Evolutionary conservation across 1,140 invertebrate species (phyloP).

Genomic region (Atta cephalotes): DNA sequence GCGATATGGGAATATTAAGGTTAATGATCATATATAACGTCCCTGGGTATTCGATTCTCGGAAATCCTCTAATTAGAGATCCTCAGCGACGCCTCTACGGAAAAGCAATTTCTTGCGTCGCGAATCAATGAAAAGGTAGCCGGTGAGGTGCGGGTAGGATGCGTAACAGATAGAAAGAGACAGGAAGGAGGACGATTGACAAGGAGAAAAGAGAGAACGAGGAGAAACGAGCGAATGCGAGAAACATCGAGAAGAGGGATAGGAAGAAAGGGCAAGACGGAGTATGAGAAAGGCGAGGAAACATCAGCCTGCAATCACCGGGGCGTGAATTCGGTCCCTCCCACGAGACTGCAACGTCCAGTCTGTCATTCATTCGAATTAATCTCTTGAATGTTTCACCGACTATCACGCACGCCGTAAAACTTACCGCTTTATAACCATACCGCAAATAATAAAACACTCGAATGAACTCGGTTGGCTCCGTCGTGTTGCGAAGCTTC

Average conservation of each 20-base stretch:
- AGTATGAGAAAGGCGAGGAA: conserved; percentile 54
- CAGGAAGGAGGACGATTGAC: neutral
- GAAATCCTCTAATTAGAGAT: conserved; percentile 69
- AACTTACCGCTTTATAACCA: conserved; percentile 66
- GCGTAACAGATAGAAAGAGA: conserved; percentile 44
- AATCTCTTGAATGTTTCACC: conserved; percentile 73
- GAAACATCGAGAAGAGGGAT: conserved; percentile 24
- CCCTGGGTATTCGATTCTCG: conserved; percentile 21
- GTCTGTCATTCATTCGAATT: conserved; percentile 75
- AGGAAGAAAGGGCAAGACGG: neutral
- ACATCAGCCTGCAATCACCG: conserved; percentile 69
- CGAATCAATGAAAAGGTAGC: conserved; percentile 46
- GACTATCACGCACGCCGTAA: conserved; percentile 61
- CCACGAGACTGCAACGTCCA: conserved; percentile 65
- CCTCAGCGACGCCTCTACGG: conserved; percentile 59
- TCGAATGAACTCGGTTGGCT: conserved; percentile 51
- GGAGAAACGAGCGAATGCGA: neutral
- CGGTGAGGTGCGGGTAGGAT: conserved; percentile 27
- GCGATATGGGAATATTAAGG: conserved; percentile 19
- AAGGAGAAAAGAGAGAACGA: neutral
- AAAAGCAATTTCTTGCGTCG: conserved; percentile 67
- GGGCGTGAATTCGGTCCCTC: conserved; percentile 67
- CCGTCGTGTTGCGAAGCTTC: conserved; percentile 26
- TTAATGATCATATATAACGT: conserved; percentile 29
- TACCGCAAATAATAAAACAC: conserved; percentile 57